These are phyloP conservation scores for Tenebrio molitor DNA, from an alignment of 1,140 invertebrate species.

Conservation along the genomic window DNA sequence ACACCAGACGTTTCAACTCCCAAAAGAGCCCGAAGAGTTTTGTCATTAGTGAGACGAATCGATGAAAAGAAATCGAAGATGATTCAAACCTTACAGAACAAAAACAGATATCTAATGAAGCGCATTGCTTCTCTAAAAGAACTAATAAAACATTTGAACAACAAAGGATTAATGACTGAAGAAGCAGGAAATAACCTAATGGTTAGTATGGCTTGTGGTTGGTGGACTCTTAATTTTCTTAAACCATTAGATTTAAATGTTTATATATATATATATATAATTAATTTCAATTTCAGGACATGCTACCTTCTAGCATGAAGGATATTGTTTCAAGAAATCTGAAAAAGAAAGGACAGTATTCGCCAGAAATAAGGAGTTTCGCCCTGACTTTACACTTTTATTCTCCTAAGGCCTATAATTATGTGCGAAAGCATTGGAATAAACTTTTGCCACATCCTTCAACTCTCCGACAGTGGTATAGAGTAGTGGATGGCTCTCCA, in stretches of 20 bases:
- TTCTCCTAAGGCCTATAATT: conserved; percentile 64
- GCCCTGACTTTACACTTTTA: conserved; percentile 65
- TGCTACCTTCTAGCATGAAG: too few species aligned
- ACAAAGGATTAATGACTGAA: conserved; percentile 6
- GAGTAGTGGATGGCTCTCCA: conserved; percentile 61
- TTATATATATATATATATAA: too few species aligned
- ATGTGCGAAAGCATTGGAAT: conserved; percentile 64
- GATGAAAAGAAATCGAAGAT: too few species aligned
- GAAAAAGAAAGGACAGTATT: conserved; percentile 37
- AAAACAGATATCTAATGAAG: background rate
- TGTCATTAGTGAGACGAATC: too few species aligned
- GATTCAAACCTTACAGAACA: too few species aligned
- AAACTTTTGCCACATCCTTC: conserved; percentile 64
- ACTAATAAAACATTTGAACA: background rate
- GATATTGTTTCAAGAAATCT: too few species aligned
- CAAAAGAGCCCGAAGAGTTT: too few species aligned
- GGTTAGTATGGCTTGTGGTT: background rate
- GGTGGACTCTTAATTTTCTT: background rate
- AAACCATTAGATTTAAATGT: background rate
- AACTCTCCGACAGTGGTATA: conserved; percentile 64
- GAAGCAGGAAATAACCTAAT: conserved; percentile 4
- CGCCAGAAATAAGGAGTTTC: conserved; percentile 44
- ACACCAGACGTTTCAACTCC: too few species aligned
- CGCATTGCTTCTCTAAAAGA: background rate
- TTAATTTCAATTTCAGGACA: too few species aligned